phyloP scores from a whole-genome alignment of 2,797 vertebrate species.

The Sternotherus odoratus region DNA sequence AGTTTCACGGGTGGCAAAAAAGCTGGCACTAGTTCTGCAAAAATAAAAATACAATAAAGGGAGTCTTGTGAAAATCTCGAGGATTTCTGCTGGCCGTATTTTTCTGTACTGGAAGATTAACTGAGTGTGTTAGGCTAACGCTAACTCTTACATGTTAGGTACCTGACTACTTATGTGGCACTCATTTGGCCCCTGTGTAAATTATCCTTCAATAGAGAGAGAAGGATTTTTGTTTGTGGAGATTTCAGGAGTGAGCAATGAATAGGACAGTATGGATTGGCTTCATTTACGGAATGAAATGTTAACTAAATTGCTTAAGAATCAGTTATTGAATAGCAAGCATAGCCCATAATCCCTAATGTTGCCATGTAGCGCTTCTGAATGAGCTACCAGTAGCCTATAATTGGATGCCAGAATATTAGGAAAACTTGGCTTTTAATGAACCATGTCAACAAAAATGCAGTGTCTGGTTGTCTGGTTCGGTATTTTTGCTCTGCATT shows the following conservation, averaged over 20 bases:
- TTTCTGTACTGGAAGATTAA: not conserved
- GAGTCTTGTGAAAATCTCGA: not conserved
- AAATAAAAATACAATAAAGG: not conserved
- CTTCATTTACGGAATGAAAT: slow-evolving; percentile 27
- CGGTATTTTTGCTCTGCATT: not conserved
- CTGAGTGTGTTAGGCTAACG: not conserved
- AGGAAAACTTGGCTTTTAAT: slow-evolving; percentile 30
- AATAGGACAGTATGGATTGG: not conserved
- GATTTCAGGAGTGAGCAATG: not conserved
- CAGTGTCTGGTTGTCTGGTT: not conserved
- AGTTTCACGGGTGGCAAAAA: too few relatives aligned
- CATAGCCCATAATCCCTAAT: not conserved
- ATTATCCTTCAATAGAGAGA: not conserved
- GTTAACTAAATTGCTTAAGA: not conserved
- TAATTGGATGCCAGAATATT: not conserved
- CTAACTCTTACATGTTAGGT: not conserved
- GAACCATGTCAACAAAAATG: not conserved
- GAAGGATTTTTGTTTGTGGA: not conserved
- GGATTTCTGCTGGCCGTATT: slow-evolving; percentile 3
- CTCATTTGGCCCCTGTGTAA: not conserved
- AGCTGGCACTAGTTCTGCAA: not conserved
- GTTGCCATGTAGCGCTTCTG: slow-evolving; percentile 2
- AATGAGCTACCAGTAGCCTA: not conserved
- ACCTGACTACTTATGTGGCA: not conserved
- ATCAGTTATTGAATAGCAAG: slow-evolving; percentile 21